These are phyloP conservation scores for Falcunculus frontatus DNA, from an alignment of 2,113 vertebrate species.

Conservation along the genomic window DNA sequence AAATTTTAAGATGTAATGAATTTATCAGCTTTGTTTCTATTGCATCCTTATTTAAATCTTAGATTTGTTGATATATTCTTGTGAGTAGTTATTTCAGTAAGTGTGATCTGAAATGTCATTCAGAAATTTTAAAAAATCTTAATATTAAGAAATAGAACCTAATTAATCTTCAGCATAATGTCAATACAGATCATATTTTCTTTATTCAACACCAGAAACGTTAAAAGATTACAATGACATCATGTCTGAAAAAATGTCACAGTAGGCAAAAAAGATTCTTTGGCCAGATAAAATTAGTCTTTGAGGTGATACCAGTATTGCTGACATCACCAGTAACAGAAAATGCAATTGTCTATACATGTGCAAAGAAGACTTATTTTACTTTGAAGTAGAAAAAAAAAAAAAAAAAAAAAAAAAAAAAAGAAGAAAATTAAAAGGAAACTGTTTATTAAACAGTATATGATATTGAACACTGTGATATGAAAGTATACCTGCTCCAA, in stretches of 20 bases:
- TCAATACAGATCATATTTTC: slow-evolving; percentile 62
- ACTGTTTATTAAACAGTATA: neutral
- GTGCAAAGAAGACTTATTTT: neutral
- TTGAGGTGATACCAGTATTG: slow-evolving; percentile 15
- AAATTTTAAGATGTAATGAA: neutral
- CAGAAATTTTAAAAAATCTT: neutral
- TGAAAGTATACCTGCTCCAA: neutral
- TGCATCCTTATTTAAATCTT: neutral
- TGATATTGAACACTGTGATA: neutral
- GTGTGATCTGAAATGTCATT: slow-evolving; percentile 42
- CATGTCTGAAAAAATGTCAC: slow-evolving; percentile 63
- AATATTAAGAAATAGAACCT: slow-evolving; percentile 62
- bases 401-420: accelerated
- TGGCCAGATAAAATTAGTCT: slow-evolving; percentile 50
- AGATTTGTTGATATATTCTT: slow-evolving; percentile 8
- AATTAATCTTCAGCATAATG: slow-evolving; percentile 63
- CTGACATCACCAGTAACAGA: neutral
- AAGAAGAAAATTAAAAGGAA: neutral
- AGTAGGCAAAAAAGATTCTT: slow-evolving; percentile 55
- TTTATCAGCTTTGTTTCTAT: neutral
- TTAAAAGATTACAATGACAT: slow-evolving; percentile 66
- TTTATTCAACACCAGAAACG: slow-evolving; percentile 52
- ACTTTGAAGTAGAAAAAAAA: neutral
- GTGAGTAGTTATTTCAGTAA: slow-evolving; percentile 43
- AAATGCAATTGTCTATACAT: neutral